Evolutionary conservation across 2,888 invertebrate genomes (phyloP), one percentile per base, ranked within the genome.

Genomic region (Sesia bembeciformis): DNA sequence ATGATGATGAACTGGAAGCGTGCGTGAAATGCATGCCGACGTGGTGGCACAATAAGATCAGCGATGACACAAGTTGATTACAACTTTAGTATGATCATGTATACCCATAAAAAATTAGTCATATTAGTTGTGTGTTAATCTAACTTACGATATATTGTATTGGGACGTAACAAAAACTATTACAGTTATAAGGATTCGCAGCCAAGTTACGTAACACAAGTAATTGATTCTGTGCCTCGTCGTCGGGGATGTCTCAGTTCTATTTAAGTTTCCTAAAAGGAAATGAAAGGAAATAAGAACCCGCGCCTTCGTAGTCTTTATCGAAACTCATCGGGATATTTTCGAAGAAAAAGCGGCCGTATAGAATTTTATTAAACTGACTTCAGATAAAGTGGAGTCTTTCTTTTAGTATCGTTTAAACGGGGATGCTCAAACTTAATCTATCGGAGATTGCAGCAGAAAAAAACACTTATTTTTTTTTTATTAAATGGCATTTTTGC

Each of bases 241-340:
- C 79, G 84, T 82, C 81, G 82, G 74, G 83, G 81, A 86, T 85
- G 78, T 84, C 86, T 84, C 82, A 78, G 82, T 82, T 88, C 86
- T 88, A 87, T 88, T 87, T 85, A 86, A 88, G 88, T 88, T 88
- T 87, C 86, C 85, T 85, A 78, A 87, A 81, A 86, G 88, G 88
- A 88, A 88, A 88, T 88, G 86, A 87, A 86, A 86, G 87, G 88
- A 88, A 88, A 88, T 88, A 86, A 85, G 79, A 76, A 67, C 72
- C 76, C 75, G 70, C 76, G 82, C 78, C 79, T 76, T 76, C 68
- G 75, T 65, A 79, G 78, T 78, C 81, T 83, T 84, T 84, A 84
- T 84, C 84, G 81, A 76, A 81, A 84, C 81, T 83, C 84, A 84
- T 81, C 83, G 80, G 77, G 78, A 79, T 84, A 84, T 82, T 56